Conservation (phyloP, 2,113 vertebrate species). For the Phylloscopus whistleri region DNA sequence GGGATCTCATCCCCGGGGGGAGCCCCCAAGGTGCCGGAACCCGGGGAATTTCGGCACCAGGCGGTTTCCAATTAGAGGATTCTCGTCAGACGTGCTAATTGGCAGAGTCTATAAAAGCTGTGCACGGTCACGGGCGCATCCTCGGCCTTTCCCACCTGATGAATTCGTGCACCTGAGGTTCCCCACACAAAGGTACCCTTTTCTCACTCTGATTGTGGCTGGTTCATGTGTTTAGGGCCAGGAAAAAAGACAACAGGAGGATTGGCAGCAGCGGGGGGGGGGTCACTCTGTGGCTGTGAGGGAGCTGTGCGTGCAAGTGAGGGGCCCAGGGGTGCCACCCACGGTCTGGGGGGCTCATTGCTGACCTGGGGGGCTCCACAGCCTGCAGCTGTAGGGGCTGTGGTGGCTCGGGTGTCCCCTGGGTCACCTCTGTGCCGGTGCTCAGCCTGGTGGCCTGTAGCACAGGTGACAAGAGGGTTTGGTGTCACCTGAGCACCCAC, state of each 20-base stretch:
- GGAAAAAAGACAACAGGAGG: too few species aligned
- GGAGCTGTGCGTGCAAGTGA: not conserved
- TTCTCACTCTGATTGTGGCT: not conserved
- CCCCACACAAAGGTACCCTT: not conserved
- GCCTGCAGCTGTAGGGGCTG: not conserved
- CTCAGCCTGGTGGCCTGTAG: not conserved
- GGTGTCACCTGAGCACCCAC: not conserved
- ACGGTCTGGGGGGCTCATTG: not conserved
- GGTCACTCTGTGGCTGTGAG: accelerated
- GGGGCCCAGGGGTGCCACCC: not conserved
- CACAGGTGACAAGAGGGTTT: not conserved
- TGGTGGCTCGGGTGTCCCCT: not conserved
- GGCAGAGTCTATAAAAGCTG: not conserved
- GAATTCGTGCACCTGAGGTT: not conserved
- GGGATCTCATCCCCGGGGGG: not conserved
- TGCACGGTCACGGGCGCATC: accelerated
- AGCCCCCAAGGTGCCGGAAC: not conserved
- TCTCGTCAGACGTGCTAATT: not conserved
- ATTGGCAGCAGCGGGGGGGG: accelerated
- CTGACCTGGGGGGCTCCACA: not conserved
- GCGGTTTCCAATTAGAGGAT: not conserved
- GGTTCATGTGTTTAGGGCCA: not conserved
- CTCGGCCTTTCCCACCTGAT: not conserved
- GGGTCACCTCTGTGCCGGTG: not conserved
- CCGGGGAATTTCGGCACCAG: not conserved